These are phyloP conservation scores for Xestia rhomboidea DNA, from an alignment of 2,888 invertebrate genomes.

Conservation along the genomic window DNA sequence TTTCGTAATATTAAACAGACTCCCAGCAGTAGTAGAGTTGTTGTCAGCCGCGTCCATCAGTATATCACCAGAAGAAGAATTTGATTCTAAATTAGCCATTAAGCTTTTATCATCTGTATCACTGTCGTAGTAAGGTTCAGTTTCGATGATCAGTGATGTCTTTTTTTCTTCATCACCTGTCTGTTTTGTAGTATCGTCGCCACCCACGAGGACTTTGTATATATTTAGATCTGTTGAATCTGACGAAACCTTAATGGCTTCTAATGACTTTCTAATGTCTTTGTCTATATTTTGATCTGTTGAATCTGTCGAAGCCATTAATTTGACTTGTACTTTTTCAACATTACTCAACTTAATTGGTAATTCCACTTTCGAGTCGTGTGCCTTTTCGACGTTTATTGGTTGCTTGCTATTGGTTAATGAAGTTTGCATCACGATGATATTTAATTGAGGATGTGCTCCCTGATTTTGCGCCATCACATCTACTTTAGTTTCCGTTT, in stretches of 20 bases:
- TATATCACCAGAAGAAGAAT: constrained; percentile 27
- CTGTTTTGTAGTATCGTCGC: constrained; percentile 14
- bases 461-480: constrained; percentile 9
- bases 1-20: constrained; percentile 72
- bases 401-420: background rate
- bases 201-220: background rate
- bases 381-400: background rate
- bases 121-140: constrained; percentile 62
- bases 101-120: constrained; percentile 63
- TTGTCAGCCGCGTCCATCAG: constrained; percentile 3
- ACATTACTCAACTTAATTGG: background rate
- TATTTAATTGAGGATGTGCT: constrained; percentile 38
- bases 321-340: background rate
- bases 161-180: constrained; percentile 1
- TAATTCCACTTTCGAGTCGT: background rate
- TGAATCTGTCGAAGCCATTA: background rate
- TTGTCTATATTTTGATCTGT: background rate
- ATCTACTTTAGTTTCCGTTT: constrained; percentile 17
- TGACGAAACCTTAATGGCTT: background rate
- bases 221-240: background rate
- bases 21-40: constrained; percentile 66
- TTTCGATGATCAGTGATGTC: constrained; percentile 63
- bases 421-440: constrained; percentile 65
- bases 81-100: constrained; percentile 48
- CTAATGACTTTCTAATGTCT: too few species aligned